These are phyloP conservation scores for Paracanthobrama guichenoti DNA, from an alignment of 2,113 vertebrate species.

Conservation along the genomic window DNA sequence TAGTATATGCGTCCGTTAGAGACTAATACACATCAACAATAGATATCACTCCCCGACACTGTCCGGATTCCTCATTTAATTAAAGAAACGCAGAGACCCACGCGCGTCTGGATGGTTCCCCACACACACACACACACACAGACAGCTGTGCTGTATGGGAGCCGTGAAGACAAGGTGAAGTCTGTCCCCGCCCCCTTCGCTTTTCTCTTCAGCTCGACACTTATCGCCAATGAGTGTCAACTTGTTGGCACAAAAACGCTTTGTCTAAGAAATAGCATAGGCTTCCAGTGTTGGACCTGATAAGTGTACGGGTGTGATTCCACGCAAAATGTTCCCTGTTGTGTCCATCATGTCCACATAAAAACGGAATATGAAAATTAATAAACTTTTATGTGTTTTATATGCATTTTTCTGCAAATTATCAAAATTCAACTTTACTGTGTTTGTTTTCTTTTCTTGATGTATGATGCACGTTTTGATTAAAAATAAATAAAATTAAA, in stretches of 20 bases:
- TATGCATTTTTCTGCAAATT: neutral
- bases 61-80: neutral
- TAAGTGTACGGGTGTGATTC: neutral
- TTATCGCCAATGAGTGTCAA: neutral
- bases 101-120: neutral
- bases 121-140: neutral
- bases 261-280: neutral
- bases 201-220: neutral
- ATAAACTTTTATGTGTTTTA: neutral
- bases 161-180: neutral
- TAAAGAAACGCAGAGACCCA: neutral
- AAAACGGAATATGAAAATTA: neutral
- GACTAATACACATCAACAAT: neutral
- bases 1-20: neutral
- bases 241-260: neutral
- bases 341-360: neutral
- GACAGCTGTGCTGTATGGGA: neutral
- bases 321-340: neutral
- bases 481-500: neutral
- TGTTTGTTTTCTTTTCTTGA: neutral
- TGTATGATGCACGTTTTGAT: too few species aligned
- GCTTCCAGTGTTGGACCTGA: neutral
- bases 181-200: constrained; percentile 7
- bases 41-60: neutral
- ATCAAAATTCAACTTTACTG: neutral